Percentiles rank a stretch among this genome's conserved stretches.
phyloP scores from a whole-genome alignment of 2,888 invertebrate genomes.

The Prosapia bicincta region DNA sequence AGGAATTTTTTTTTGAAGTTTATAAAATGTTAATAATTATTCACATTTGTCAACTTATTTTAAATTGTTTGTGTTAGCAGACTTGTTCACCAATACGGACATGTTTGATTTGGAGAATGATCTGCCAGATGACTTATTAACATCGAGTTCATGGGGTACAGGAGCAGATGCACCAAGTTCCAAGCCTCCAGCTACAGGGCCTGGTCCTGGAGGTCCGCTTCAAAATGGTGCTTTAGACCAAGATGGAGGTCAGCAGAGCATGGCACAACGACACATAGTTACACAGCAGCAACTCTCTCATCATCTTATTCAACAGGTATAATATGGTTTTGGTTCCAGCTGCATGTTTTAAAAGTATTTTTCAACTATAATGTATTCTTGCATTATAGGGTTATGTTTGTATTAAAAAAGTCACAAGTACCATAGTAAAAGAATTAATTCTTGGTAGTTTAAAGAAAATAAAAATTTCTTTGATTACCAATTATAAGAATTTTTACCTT shows the following conservation, averaged over 20 bases:
- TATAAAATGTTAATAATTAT: too few relatives aligned
- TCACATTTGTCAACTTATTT: conserved; percentile 21
- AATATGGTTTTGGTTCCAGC: too few relatives aligned
- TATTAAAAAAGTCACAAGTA: too few relatives aligned
- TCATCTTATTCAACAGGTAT: not conserved
- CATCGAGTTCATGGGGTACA: conserved; percentile 65
- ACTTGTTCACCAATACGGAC: conserved; percentile 78
- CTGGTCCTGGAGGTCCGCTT: conserved; percentile 63
- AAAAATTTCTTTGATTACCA: too few relatives aligned
- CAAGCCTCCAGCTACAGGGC: conserved; percentile 80
- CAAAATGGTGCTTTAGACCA: conserved; percentile 50
- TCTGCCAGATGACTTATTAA: conserved; percentile 85
- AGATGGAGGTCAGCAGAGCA: conserved; percentile 43
- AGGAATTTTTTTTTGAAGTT: too few relatives aligned
- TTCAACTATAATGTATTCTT: too few relatives aligned
- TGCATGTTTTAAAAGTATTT: too few relatives aligned
- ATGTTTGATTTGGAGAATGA: conserved; percentile 90
- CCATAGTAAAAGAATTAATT: too few relatives aligned
- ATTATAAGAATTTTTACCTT: too few relatives aligned
- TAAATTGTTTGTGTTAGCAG: conserved; percentile 47
- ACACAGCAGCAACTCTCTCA: conserved; percentile 35
- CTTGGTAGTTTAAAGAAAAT: too few relatives aligned
- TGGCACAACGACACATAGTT: conserved; percentile 34
- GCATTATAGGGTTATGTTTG: too few relatives aligned
- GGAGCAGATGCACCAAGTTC: conserved; percentile 54